Evolutionary conservation across 2,797 vertebrate species (phyloP).

Genomic region (Eospalax fontanierii): DNA sequence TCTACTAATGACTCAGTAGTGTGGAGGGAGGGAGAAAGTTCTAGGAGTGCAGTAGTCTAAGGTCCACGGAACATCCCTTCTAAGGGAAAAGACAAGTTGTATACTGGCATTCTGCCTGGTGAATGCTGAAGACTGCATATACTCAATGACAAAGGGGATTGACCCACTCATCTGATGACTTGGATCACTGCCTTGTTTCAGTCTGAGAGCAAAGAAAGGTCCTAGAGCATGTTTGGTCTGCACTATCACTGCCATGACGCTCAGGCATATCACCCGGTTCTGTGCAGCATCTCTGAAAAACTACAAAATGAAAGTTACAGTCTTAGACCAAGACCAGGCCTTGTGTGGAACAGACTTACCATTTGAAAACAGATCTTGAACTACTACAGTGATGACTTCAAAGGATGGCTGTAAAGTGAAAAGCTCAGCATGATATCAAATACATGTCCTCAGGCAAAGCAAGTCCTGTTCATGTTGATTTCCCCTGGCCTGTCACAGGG

Average conservation of each 20-base stretch:
- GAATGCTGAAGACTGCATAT: not conserved
- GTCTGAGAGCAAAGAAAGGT: not conserved
- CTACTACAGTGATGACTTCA: not conserved
- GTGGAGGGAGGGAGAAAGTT: not conserved
- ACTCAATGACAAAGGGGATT: not conserved
- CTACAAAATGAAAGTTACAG: not conserved
- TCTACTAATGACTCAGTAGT: not conserved
- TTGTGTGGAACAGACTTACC: not conserved
- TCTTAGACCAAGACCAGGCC: not conserved
- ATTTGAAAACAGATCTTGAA: not conserved
- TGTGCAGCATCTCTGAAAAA: not conserved
- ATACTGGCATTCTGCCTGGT: not conserved
- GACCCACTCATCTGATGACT: not conserved
- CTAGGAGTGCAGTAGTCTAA: not conserved
- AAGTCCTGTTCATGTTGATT: no score
- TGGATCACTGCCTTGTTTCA: not conserved
- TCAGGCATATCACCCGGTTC: not conserved
- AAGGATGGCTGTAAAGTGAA: no score
- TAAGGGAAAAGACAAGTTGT: constrained; percentile 29
- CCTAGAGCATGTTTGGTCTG: not conserved
- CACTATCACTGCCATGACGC: not conserved
- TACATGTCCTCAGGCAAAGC: no score
- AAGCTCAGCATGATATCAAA: not conserved
- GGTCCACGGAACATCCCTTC: not conserved
- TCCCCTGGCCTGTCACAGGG: no score